These are phyloP conservation scores for Daphoenositta chrysoptera DNA, from an alignment of 2,113 vertebrate species.

Conservation along the genomic window DNA sequence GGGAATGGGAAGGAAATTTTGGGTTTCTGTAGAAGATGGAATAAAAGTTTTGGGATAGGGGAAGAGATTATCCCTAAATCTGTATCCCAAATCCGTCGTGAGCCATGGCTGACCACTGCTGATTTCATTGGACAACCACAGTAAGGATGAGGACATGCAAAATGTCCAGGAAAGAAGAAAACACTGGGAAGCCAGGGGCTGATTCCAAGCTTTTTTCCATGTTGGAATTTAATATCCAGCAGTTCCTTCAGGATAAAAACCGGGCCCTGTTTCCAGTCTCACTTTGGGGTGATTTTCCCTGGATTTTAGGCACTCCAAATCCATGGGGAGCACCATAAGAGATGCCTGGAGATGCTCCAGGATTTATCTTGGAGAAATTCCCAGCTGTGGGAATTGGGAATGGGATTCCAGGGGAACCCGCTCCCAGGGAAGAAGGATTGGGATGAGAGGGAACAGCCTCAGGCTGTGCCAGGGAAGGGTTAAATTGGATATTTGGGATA, in stretches of 20 bases:
- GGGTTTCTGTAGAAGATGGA: too few relatives aligned
- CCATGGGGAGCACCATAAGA: background rate
- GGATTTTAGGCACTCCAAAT: background rate
- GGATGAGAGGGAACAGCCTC: accelerated
- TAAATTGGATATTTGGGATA: background rate
- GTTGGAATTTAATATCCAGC: background rate
- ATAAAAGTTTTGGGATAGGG: background rate
- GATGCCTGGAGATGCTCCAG: background rate
- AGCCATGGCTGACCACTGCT: accelerated
- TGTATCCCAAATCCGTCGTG: background rate
- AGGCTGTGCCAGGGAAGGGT: too few relatives aligned
- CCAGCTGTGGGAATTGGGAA: background rate
- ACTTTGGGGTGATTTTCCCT: background rate
- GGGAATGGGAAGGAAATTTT: background rate
- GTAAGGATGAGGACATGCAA: background rate
- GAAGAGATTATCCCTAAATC: background rate
- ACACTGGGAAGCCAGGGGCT: accelerated
- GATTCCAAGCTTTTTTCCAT: background rate
- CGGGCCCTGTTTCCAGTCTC: background rate
- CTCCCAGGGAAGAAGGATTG: background rate
- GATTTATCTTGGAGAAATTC: background rate
- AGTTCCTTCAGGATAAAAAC: background rate
- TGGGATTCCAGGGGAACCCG: background rate
- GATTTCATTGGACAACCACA: background rate
- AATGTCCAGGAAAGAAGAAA: background rate